phyloP scores from a whole-genome alignment of 53 echinoderm and acorn worm species.

The Echinarachnius parma region DNA sequence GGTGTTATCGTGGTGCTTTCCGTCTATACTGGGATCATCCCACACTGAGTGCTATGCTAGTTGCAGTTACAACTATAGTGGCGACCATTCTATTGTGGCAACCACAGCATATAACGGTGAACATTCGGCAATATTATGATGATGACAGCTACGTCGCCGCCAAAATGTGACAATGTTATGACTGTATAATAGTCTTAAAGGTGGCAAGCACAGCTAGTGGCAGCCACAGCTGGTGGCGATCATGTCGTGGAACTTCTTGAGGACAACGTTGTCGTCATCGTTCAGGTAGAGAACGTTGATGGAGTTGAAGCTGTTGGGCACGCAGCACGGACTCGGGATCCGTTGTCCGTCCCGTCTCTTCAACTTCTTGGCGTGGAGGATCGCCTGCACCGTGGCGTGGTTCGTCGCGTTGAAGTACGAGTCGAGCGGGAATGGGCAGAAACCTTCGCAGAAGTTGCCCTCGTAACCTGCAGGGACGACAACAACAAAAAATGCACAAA shows the following conservation, averaged over 20 bases:
- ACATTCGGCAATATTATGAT: too few relatives aligned
- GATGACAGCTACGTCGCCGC: too few relatives aligned
- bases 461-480: conserved; percentile 62
- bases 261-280: conserved; percentile 74
- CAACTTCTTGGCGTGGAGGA: conserved; percentile 63
- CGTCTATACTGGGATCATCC: too few relatives aligned
- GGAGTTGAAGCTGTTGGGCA: conserved; percentile 69
- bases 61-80: too few relatives aligned
- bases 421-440: conserved; percentile 92
- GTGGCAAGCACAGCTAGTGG: too few relatives aligned
- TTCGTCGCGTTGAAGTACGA: conserved; percentile 95
- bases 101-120: too few relatives aligned
- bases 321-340: conserved; percentile 80
- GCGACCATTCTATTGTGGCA: too few relatives aligned
- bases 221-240: conserved; percentile 92
- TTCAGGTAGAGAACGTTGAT: conserved; percentile 85
- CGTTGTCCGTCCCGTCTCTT: conserved; percentile 24
- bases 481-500: too few relatives aligned
- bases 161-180: too few relatives aligned
- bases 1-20: too few relatives aligned
- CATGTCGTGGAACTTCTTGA: conserved; percentile 95
- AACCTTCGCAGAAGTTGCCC: conserved; percentile 92
- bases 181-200: too few relatives aligned
- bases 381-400: conserved; percentile 91
- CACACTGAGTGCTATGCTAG: too few relatives aligned